These are phyloP conservation scores for Nipponacmea schrenckii DNA, from an alignment of 2,888 invertebrate species.

Conservation along the genomic window DNA sequence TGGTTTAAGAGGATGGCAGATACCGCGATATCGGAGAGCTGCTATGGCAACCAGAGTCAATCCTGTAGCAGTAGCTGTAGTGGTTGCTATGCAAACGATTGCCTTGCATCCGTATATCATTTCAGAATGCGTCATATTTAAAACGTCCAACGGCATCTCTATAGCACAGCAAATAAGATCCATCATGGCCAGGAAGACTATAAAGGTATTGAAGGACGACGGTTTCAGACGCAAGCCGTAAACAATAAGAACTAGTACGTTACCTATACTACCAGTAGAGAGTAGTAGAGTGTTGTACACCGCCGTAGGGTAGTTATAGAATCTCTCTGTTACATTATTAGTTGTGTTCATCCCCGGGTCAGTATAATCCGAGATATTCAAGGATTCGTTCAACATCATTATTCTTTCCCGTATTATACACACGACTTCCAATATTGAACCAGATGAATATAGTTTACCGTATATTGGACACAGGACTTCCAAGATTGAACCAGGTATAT, in stretches of 20 bases:
- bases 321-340: neutral
- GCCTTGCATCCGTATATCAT: neutral
- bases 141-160: neutral
- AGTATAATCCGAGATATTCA: too few species aligned
- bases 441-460: too few species aligned
- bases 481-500: too few species aligned
- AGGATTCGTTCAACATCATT: too few species aligned
- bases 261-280: neutral
- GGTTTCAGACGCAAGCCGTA: neutral
- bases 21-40: neutral
- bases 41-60: neutral
- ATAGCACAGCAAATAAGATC: neutral
- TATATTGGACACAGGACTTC: too few species aligned
- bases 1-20: neutral
- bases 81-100: neutral
- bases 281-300: neutral
- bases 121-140: neutral
- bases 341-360: neutral
- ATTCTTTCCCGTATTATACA: too few species aligned
- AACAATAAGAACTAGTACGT: neutral
- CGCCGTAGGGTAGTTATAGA: neutral
- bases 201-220: neutral
- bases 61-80: neutral
- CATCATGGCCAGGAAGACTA: neutral
- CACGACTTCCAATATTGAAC: too few species aligned